These are phyloP conservation scores for Brenthis ino DNA, from an alignment of 2,888 invertebrate genomes.

Conservation along the genomic window DNA sequence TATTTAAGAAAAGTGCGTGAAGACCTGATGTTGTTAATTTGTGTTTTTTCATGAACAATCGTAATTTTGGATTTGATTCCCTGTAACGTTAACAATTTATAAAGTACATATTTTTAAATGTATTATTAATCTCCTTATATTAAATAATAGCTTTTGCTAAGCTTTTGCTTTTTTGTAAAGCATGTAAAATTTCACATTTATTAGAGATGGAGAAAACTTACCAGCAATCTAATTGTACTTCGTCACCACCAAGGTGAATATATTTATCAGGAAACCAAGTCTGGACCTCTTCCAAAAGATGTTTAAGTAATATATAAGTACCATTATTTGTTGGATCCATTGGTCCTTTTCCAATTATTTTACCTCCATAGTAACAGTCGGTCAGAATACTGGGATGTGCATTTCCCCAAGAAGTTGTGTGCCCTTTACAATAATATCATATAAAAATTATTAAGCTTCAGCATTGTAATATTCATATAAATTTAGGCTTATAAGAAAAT, in stretches of 20 bases:
- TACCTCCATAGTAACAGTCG: constrained; percentile 81
- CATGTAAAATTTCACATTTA: no score
- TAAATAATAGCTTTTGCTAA: no score
- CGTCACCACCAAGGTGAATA: constrained; percentile 96
- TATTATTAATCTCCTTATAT: no score
- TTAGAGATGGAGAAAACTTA: constrained; percentile 54
- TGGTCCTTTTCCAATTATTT: constrained; percentile 85
- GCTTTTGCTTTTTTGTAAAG: no score
- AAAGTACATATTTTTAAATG: no score
- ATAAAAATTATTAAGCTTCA: not conserved
- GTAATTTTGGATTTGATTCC: constrained; percentile 59
- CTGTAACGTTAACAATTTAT: constrained; percentile 43
- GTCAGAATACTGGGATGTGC: constrained; percentile 89
- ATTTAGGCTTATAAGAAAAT: no score
- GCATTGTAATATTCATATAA: no score
- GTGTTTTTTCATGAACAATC: constrained; percentile 56
- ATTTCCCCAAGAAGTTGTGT: constrained; percentile 93
- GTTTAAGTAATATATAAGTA: constrained; percentile 86
- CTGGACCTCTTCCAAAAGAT: constrained; percentile 86
- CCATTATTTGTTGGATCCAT: constrained; percentile 87
- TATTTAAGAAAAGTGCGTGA: constrained; percentile 63
- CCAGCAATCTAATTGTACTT: constrained; percentile 93
- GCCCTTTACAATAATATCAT: constrained; percentile 59
- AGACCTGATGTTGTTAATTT: constrained; percentile 49
- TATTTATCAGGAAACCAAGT: constrained; percentile 89